phyloP scores from a whole-genome alignment of 2,113 vertebrate genomes.

The Gallinago media region DNA sequence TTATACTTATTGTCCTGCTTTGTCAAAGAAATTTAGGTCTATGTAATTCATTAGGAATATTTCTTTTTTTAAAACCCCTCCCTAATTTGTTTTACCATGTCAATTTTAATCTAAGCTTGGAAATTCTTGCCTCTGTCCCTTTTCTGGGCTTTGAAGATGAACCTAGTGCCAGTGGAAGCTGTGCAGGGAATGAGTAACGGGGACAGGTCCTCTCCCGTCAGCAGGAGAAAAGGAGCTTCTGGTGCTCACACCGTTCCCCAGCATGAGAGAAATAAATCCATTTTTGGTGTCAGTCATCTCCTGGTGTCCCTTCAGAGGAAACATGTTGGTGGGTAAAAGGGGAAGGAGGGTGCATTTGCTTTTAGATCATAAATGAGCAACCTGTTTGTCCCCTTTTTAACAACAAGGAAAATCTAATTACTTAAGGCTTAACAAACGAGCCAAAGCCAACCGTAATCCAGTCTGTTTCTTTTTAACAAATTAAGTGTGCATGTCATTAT shows the following conservation, averaged over 20 bases:
- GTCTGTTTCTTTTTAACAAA: conserved; percentile 14
- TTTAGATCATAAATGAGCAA: not conserved
- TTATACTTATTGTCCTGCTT: not conserved
- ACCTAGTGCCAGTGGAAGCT: no score
- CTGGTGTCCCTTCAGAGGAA: not conserved
- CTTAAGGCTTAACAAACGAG: not conserved
- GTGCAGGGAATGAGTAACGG: not conserved
- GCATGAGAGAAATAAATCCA: not conserved
- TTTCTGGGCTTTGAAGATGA: not conserved
- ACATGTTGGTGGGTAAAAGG: not conserved
- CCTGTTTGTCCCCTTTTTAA: not conserved
- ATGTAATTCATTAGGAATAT: not conserved
- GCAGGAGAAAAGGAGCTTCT: not conserved
- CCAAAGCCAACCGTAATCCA: conserved; percentile 28
- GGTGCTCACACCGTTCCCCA: rapidly evolving
- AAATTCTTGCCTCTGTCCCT: not conserved
- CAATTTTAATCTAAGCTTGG: not conserved
- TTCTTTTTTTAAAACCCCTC: not conserved
- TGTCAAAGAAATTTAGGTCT: not conserved
- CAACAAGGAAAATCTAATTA: conserved; percentile 9
- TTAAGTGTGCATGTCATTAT: conserved; percentile 10
- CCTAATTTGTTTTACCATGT: not conserved
- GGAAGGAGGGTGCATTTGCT: not conserved
- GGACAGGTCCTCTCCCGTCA: not conserved
- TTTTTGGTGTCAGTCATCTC: not conserved